Evolutionary conservation across 2,888 invertebrate species (phyloP).

Genomic region (Scrobipalpa atriplicella): DNA sequence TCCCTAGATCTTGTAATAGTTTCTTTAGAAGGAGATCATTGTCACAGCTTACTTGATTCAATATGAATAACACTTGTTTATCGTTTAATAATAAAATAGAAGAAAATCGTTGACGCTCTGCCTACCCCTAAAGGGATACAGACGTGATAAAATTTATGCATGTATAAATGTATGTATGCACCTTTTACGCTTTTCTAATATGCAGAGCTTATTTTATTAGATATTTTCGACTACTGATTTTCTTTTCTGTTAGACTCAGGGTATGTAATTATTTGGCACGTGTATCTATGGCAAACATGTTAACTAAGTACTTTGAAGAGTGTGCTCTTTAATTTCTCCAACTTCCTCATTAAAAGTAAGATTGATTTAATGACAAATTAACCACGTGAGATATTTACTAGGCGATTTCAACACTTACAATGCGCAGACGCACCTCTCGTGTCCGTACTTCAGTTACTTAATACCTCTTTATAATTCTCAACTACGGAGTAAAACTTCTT

Average conservation of each 20-base stretch:
- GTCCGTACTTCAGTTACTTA: background rate
- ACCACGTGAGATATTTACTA: background rate
- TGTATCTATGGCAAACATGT: background rate
- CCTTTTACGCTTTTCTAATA: no score
- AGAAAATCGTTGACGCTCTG: no score
- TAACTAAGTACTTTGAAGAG: background rate
- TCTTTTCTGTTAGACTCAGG: background rate
- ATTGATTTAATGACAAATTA: slow-evolving; percentile 15
- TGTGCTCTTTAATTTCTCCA: background rate
- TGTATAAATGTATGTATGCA: no score
- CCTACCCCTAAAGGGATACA: no score
- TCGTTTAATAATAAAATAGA: no score
- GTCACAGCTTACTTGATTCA: no score
- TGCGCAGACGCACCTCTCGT: background rate
- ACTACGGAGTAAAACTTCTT: background rate
- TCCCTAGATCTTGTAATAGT: no score
- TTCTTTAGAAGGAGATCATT: no score
- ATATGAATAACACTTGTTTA: no score
- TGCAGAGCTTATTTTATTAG: no score
- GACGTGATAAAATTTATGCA: no score
- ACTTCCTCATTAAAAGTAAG: background rate
- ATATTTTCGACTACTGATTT: no score
- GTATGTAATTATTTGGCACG: background rate
- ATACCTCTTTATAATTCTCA: background rate
- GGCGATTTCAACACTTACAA: background rate